A percentile compares a stretch with the other conserved stretches of the same genome.
phyloP scores from a whole-genome alignment of 2,888 invertebrate species.

The Lepas anatifera region DNA sequence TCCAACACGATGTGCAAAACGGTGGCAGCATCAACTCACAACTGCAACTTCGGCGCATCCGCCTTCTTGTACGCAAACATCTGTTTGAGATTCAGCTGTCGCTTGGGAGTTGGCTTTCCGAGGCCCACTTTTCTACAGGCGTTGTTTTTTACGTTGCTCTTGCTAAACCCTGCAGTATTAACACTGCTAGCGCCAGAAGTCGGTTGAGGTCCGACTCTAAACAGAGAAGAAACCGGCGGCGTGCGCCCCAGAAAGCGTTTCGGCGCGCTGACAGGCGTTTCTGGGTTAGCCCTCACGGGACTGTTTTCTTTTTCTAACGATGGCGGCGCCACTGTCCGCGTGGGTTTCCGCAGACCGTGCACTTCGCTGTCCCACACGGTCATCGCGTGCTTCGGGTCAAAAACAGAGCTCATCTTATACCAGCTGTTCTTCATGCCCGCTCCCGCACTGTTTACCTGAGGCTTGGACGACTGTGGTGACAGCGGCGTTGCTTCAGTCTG shows the following conservation, averaged over 20 bases:
- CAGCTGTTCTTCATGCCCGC: neutral
- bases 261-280: neutral
- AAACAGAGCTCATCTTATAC: constrained; percentile 12
- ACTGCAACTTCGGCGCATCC: neutral
- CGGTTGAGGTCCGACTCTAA: neutral
- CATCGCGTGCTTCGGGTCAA: constrained; percentile 11
- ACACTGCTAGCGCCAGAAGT: neutral
- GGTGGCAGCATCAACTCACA: no score
- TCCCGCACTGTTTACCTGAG: no score
- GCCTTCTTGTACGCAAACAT: constrained; percentile 14
- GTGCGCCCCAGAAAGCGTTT: neutral
- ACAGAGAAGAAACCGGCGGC: neutral
- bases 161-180: no score
- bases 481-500: neutral
- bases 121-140: neutral
- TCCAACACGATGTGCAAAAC: no score
- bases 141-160: no score
- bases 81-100: constrained; percentile 16
- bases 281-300: neutral
- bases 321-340: neutral
- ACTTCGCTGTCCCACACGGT: neutral
- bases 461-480: neutral
- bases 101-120: neutral
- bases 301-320: neutral
- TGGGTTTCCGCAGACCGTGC: neutral